A percentile compares a stretch with the other conserved stretches of the same genome.
phyloP scores from a whole-genome alignment of 2,888 invertebrate genomes.

The Drosophila stalkeri region DNA sequence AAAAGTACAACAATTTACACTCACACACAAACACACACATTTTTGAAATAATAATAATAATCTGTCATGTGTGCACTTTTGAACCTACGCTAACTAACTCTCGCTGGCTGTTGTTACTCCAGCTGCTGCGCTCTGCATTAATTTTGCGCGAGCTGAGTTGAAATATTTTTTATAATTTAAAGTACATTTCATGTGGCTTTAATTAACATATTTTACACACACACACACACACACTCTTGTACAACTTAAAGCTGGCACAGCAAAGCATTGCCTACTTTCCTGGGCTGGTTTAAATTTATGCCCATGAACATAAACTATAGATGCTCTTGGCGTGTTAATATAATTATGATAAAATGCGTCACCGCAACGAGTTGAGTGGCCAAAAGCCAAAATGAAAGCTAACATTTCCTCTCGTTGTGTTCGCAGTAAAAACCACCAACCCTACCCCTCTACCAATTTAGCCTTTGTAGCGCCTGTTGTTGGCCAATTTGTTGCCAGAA shows the following conservation, averaged over 20 bases:
- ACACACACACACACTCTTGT: background rate
- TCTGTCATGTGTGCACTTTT: constrained; percentile 77
- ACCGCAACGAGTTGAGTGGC: constrained; percentile 79
- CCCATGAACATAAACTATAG: constrained; percentile 33
- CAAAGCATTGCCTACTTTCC: constrained; percentile 59
- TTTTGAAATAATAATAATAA: constrained; percentile 54
- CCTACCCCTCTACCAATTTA: too few species aligned
- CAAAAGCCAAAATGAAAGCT: constrained; percentile 60
- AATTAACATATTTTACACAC: background rate
- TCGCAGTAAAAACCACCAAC: background rate
- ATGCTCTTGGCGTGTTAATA: constrained; percentile 66
- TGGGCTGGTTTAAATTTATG: constrained; percentile 53
- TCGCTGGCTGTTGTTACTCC: constrained; percentile 16
- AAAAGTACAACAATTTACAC: constrained; percentile 32
- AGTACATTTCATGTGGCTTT: background rate
- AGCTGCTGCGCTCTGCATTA: constrained; percentile 42
- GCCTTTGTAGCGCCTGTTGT: constrained; percentile 42
- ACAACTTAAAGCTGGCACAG: constrained; percentile 30
- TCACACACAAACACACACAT: constrained; percentile 14
- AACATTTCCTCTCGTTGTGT: constrained; percentile 37
- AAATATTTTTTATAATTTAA: constrained; percentile 1
- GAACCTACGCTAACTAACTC: constrained; percentile 36
- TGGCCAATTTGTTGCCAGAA: constrained; percentile 77
- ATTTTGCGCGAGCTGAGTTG: constrained; percentile 6
- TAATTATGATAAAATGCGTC: constrained; percentile 79